phyloP scores from a whole-genome alignment of 2,888 invertebrate genomes.

The Eledona agricola region DNA sequence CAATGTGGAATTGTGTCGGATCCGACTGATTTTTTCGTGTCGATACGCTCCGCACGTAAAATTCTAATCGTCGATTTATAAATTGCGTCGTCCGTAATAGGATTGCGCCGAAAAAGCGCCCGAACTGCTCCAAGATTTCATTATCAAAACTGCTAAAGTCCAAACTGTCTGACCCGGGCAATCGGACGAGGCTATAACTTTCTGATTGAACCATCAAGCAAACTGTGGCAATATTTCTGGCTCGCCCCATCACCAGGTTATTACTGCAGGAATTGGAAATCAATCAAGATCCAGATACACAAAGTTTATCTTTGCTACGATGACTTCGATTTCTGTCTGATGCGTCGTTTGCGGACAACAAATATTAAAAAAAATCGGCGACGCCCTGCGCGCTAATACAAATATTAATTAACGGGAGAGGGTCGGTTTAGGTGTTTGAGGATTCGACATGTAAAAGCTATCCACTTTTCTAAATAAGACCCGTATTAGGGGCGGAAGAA shows the following conservation, averaged over 20 bases:
- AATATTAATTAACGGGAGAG: conserved; percentile 10
- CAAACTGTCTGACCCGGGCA: conserved; percentile 47
- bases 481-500: conserved; percentile 45
- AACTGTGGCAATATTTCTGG: conserved; percentile 56
- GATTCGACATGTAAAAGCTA: conserved; percentile 22
- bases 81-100: conserved; percentile 13
- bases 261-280: conserved; percentile 57
- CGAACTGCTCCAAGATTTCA: conserved; percentile 46
- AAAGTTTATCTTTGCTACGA: conserved; percentile 42
- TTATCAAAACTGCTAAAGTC: conserved; percentile 49
- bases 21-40: too few relatives aligned
- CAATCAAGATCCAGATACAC: conserved; percentile 57
- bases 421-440: conserved; percentile 6
- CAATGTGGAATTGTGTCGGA: too few relatives aligned
- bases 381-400: too few relatives aligned
- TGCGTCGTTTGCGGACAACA: conserved; percentile 24
- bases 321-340: conserved; percentile 39
- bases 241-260: conserved; percentile 51
- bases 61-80: conserved; percentile 12
- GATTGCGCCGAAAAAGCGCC: conserved; percentile 29
- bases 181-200: conserved; percentile 53
- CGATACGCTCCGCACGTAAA: too few relatives aligned
- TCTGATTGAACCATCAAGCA: conserved; percentile 56
- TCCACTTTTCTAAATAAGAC: conserved; percentile 37
- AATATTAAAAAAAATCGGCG: conserved; percentile 31